phyloP scores from a whole-genome alignment of 2,113 vertebrate genomes.

The Erythrolamprus reginae region DNA sequence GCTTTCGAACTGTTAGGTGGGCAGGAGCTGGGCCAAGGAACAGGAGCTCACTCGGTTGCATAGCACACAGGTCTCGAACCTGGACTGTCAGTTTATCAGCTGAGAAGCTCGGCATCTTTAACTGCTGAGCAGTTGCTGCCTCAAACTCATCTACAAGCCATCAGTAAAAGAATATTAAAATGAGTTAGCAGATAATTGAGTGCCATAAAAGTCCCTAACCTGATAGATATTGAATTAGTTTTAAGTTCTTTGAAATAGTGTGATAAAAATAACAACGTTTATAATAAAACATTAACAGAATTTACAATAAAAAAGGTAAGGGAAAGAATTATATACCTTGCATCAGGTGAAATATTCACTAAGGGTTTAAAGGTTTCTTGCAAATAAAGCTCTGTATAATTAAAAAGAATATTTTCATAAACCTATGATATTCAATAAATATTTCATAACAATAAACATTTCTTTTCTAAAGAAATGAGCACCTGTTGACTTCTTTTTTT shows the following conservation, averaged over 20 bases:
- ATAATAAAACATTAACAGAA: constrained; percentile 4
- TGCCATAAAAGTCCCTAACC: not conserved
- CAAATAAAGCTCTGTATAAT: constrained; percentile 88
- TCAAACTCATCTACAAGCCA: not conserved
- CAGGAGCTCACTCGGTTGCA: not conserved
- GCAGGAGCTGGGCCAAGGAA: not conserved
- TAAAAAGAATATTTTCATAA: constrained; percentile 50
- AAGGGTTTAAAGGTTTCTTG: constrained; percentile 99
- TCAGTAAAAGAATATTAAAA: not conserved
- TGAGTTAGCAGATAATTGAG: not conserved
- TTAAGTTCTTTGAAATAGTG: not conserved
- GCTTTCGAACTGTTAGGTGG: not conserved
- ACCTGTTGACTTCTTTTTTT: constrained; percentile 9
- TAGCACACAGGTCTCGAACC: not conserved
- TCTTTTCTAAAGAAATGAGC: not conserved
- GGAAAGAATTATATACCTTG: constrained; percentile 77
- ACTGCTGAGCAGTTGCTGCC: not conserved
- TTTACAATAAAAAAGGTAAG: constrained; percentile 9
- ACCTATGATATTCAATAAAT: not conserved
- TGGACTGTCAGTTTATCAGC: not conserved
- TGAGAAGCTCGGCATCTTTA: not conserved
- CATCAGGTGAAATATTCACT: constrained; percentile 95
- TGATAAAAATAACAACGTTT: not conserved
- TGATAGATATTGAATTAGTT: not conserved
- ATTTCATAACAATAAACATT: not conserved